phyloP scores from a whole-genome alignment of 2,888 invertebrate species.

The Stenolophus ochropezus region DNA sequence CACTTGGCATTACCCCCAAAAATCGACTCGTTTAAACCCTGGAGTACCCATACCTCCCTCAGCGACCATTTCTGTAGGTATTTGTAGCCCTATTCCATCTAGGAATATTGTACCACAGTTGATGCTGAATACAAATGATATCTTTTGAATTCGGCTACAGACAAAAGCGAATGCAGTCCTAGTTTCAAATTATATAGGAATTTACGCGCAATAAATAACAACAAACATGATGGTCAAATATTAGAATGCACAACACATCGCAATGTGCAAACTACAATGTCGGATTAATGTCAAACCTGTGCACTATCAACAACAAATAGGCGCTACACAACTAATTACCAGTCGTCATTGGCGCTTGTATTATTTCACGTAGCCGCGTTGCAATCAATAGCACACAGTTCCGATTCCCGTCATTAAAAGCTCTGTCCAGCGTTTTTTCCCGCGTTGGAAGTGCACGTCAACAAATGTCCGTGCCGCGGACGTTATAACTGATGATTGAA shows the following conservation, averaged over 20 bases:
- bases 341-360: not conserved
- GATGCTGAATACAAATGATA: too few species aligned
- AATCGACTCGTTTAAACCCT: too few species aligned
- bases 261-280: not conserved
- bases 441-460: not conserved
- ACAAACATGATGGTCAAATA: not conserved
- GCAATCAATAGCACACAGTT: constrained; percentile 7
- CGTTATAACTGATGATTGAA: constrained; percentile 31
- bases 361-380: not conserved
- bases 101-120: too few species aligned
- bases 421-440: not conserved
- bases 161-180: too few species aligned
- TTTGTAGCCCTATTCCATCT: too few species aligned
- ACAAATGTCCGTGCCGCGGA: constrained; percentile 17
- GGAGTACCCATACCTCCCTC: too few species aligned
- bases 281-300: not conserved
- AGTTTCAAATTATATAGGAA: not conserved
- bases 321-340: not conserved
- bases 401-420: constrained; percentile 12
- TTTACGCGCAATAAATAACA: not conserved
- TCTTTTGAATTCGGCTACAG: too few species aligned
- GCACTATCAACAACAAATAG: not conserved
- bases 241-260: not conserved
- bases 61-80: too few species aligned
- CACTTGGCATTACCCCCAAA: too few species aligned